A percentile compares a stretch with the other conserved stretches of the same genome.
phyloP scores from a whole-genome alignment of 1,140 invertebrate species.

The Ptiloglossa arizonensis region DNA sequence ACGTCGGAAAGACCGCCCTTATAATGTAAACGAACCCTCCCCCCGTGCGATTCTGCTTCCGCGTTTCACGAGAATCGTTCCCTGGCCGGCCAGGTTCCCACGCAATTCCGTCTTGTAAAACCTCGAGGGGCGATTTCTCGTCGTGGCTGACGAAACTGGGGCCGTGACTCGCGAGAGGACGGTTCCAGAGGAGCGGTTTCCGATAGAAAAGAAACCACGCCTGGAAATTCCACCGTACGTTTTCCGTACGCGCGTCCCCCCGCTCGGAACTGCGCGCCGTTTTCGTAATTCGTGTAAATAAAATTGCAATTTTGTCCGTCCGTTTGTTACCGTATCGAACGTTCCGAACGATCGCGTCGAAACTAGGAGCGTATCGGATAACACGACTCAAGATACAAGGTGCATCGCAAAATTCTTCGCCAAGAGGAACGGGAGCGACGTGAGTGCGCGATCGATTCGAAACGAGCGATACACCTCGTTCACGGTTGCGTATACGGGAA shows the following conservation, averaged over 20 bases:
- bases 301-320: neutral
- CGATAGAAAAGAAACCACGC: neutral
- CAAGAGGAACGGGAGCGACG: too few relatives aligned
- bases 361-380: too few relatives aligned
- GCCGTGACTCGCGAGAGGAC: neutral
- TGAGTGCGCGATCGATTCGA: too few relatives aligned
- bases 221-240: too few relatives aligned
- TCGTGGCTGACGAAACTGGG: neutral
- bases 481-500: too few relatives aligned
- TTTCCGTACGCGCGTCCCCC: too few relatives aligned
- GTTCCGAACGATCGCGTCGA: too few relatives aligned
- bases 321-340: neutral
- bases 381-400: too few relatives aligned
- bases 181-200: neutral
- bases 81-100: constrained; percentile 21
- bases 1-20: constrained; percentile 52
- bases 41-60: constrained; percentile 31
- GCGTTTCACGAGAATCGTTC: constrained; percentile 42
- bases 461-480: too few relatives aligned
- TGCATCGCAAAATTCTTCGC: too few relatives aligned
- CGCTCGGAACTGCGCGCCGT: too few relatives aligned
- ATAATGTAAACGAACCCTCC: constrained; percentile 57
- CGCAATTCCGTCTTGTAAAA: constrained; percentile 17
- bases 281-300: neutral
- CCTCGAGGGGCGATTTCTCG: constrained; percentile 5